Conservation (phyloP, 2,888 invertebrate species). For the Ornithoptera priamus region DNA sequence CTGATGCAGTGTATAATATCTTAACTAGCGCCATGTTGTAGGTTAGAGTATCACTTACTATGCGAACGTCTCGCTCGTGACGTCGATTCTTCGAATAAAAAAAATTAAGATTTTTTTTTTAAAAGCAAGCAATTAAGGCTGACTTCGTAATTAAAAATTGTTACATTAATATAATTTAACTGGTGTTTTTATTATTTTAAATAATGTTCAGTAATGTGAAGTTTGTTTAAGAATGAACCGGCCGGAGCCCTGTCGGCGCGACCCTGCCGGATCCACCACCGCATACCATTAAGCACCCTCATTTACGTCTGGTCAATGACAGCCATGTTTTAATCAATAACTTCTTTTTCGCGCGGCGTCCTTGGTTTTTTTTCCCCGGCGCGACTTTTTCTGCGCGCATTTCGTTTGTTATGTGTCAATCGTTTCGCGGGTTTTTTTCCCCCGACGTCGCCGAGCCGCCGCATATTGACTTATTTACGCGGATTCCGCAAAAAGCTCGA, state of each 20-base stretch:
- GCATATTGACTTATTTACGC: constrained; percentile 61
- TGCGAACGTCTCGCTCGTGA: no score
- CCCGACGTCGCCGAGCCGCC: constrained; percentile 42
- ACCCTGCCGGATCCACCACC: constrained; percentile 57
- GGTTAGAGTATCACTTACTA: no score
- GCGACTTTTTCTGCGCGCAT: constrained; percentile 77
- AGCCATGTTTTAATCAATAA: constrained; percentile 80
- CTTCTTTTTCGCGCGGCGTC: constrained; percentile 78
- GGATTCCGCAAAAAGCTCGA: constrained; percentile 70
- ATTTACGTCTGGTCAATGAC: constrained; percentile 80
- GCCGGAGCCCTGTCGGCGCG: constrained; percentile 32
- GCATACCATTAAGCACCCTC: constrained; percentile 79
- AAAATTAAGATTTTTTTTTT: no score
- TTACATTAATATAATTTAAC: no score
- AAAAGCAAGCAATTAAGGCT: no score
- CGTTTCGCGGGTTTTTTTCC: constrained; percentile 52
- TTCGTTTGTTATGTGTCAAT: constrained; percentile 75
- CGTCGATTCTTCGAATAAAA: no score
- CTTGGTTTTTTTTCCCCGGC: constrained; percentile 76
- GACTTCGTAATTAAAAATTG: no score
- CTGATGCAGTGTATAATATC: no score
- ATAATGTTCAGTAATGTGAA: no score
- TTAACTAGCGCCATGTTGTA: no score
- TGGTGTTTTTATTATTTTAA: no score
- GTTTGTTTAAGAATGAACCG: no score